Base-by-base conservation (phyloP, 2,797 vertebrate genomes). In the Podarcis siculus region DNA sequence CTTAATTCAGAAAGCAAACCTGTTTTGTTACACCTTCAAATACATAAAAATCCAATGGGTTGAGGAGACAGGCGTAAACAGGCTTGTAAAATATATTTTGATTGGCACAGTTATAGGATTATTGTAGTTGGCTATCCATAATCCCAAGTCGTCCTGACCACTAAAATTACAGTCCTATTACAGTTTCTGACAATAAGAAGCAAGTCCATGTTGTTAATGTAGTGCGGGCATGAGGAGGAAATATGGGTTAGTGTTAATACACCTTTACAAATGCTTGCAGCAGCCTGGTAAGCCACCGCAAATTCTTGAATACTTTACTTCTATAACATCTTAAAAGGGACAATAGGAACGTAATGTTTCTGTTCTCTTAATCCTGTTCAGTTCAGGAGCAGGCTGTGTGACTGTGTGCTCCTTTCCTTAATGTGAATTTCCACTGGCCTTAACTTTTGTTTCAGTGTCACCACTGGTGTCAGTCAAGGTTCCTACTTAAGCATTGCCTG, bases 221-320 rank as follows among this genome's bases (percentile, higher is more conserved):
- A 8, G 19, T 7, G 8, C 9, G 42, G 15, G 35, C 87, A 90
- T 73, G 0, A 0, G 49, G 89, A 35, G 9, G 37, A 88, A 89
- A 45, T 67, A 39, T 0, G 0, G 64, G 9, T 39, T 6, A 1
- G 13, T 67, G 8, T 81, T 88, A 85, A 67, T 35, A 39, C 83
- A 71, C 12, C 55, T 15, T 42, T 21, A 9, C 9, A 21, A 23
- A 79, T 73, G 19, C 17, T 76, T 83, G n/a, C 42, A 32, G 8
- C 30, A 35, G 17, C 0, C 0, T 79, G 45, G 45, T n/a, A 10
- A 1, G 0, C 1, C 4, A 19, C 39, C 35, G 27, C 67, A 42
- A 75, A 88, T 64, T 6, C 39, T 69, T 8, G 13, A 30, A 76
- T 1, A 1, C 13, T 35, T 58, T 15, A 79, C 30, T 37, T 39